Base-by-base conservation (phyloP, 1,140 invertebrate species). In the Hycleus cichorii region DNA sequence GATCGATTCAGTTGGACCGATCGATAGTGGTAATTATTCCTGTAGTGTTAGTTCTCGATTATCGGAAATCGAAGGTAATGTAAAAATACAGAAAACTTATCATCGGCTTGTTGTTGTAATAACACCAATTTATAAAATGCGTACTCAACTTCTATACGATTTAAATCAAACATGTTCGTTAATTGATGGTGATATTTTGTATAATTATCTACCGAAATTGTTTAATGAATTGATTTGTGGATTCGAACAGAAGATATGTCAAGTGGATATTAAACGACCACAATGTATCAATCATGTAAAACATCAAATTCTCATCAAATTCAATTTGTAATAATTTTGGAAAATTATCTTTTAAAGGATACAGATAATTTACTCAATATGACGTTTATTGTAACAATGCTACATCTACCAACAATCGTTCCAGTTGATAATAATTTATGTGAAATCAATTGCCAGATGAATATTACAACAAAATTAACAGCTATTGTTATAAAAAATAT, bases 391-490 rank as follows among this genome's bases (percentile, higher is more conserved):
- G 58, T 65, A n/a, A 62, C 63, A 47, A 64, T 69, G 43, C 58
- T 62, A n/a, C 59, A 62, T 12, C 39, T 69, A 8, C 39, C 57
- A 18, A 55, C 62, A 39, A 65, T 73, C 27, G 53, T 65, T n/a
- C 64, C 64, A 0, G 32, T 64, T 10, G 56, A 64, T 49, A 53
- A 49, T 2, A 49, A 40, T 7, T 52, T 54, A 25, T 73, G 71
- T 49, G 60, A 68, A 52, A 59, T 73, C 3, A 64, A 69, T 47
- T 73, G 71, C 48, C 65, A 70, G 58, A 59, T 69, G 40, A 64
- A 64, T 25, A 58, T 68, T 4, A 69, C 67, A 51, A 54, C 61
- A 7, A 65, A 66, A 48, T 25, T 71, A 7, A 61, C 69, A 6
- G 47, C 61, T 9, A 57, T 72, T 11, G 40, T 72, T 2, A 58